phyloP scores from a whole-genome alignment of 1,140 invertebrate genomes.

The Drosophila lini region DNA sequence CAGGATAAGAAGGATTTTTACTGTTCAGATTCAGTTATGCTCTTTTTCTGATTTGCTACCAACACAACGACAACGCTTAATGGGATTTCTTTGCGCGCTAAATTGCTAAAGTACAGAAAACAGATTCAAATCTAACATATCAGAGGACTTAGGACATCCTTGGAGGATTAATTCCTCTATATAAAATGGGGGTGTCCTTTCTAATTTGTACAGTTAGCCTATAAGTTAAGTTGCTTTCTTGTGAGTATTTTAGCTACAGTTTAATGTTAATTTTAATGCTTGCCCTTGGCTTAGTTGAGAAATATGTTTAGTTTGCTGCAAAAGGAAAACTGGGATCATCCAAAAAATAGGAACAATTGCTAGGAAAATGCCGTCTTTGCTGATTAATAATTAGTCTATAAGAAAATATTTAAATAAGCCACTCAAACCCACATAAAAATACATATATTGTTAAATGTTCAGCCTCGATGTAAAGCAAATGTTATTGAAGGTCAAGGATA shows the following conservation, averaged over 20 bases:
- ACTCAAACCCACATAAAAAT: constrained; percentile 6
- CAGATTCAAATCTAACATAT: constrained; percentile 52
- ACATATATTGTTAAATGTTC: constrained; percentile 36
- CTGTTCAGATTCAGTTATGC: constrained; percentile 65
- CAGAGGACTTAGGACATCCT: constrained; percentile 50
- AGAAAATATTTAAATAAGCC: constrained; percentile 26
- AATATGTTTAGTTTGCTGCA: constrained; percentile 32
- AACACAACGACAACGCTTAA: constrained; percentile 59
- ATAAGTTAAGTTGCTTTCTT: constrained; percentile 57
- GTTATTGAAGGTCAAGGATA: constrained; percentile 1
- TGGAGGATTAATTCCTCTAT: neutral
- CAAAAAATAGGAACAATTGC: constrained; percentile 8
- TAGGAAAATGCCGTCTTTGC: constrained; percentile 43
- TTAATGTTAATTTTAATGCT: constrained; percentile 28
- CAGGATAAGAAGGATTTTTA: constrained; percentile 14
- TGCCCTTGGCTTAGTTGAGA: constrained; percentile 23
- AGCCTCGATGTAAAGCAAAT: constrained; percentile 17
- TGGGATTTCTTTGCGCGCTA: constrained; percentile 79
- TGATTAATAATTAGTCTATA: constrained; percentile 19
- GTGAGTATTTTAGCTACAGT: constrained; percentile 8
- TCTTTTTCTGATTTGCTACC: constrained; percentile 78
- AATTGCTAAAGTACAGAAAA: constrained; percentile 76
- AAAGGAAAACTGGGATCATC: constrained; percentile 25
- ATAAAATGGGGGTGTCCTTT: constrained; percentile 5
- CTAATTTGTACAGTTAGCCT: constrained; percentile 72